Conservation (phyloP, 2,888 invertebrate species). For the Stramonita haemastoma region DNA sequence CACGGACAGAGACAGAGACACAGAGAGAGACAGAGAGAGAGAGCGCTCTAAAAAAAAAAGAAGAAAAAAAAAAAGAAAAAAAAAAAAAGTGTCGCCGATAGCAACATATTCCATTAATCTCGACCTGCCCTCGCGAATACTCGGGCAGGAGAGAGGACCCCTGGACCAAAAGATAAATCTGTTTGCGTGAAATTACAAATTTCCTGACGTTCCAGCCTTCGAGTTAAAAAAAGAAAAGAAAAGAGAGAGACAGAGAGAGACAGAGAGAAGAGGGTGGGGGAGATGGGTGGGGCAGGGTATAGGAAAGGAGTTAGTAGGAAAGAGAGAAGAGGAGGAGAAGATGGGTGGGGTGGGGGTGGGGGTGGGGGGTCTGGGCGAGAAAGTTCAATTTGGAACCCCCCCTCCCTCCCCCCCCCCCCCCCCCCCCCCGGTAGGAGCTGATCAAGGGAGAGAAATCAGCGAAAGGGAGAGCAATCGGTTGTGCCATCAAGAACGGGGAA, state of each 20-base stretch:
- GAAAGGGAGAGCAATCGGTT: slow-evolving; percentile 36
- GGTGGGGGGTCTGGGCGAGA: slow-evolving; percentile 13
- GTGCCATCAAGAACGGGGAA: slow-evolving; percentile 30
- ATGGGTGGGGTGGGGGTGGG: not conserved
- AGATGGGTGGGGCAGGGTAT: not conserved
- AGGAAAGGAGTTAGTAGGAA: slow-evolving; percentile 9
- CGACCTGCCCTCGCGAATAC: not conserved
- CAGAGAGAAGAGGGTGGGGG: not conserved
- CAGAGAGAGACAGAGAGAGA: no score
- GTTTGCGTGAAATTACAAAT: slow-evolving; percentile 52
- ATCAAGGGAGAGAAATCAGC: slow-evolving; percentile 39
- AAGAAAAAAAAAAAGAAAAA: no score
- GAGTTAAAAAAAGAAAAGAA: not conserved
- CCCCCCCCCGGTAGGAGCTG: no score
- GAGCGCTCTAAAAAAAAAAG: no score
- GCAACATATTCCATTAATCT: slow-evolving; percentile 39
- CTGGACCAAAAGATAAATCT: slow-evolving; percentile 41
- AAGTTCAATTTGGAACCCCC: slow-evolving; percentile 35
- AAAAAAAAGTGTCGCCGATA: slow-evolving; percentile 15
- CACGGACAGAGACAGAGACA: no score
- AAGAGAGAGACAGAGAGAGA: not conserved
- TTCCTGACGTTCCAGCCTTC: slow-evolving; percentile 43
- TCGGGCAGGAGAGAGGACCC: not conserved
- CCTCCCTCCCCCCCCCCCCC: no score
- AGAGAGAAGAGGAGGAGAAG: not conserved